These are phyloP conservation scores for Allolobophora icterica DNA, from an alignment of 2,888 invertebrate species.

Conservation along the genomic window DNA sequence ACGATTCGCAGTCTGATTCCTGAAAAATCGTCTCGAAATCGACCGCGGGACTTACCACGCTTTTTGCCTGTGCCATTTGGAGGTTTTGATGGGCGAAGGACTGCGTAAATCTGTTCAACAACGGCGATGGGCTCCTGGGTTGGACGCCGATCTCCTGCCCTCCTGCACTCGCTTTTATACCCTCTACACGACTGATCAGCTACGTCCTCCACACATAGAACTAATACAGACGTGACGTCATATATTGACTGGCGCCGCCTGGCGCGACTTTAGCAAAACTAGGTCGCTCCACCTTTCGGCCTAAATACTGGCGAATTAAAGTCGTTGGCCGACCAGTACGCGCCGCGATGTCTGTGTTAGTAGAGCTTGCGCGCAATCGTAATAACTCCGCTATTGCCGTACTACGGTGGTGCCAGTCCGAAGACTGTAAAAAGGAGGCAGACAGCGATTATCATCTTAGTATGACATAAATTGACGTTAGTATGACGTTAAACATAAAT, in stretches of 20 bases:
- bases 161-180: constrained; percentile 17
- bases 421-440: no score
- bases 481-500: no score
- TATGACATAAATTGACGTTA: no score
- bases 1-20: background rate
- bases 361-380: no score
- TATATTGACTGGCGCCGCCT: constrained; percentile 1
- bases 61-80: constrained; percentile 35
- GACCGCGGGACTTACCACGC: constrained; percentile 33
- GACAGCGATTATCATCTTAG: no score
- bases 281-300: background rate
- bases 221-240: constrained; percentile 17
- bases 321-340: background rate
- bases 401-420: no score
- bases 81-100: constrained; percentile 11
- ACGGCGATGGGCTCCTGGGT: constrained; percentile 6
- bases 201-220: constrained; percentile 4
- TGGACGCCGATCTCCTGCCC: background rate
- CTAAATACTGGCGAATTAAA: background rate
- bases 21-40: background rate
- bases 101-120: background rate
- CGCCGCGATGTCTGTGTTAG: background rate
- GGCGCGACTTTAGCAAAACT: background rate
- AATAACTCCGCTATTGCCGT: no score
- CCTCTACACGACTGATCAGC: background rate